Conservation (phyloP, 2,113 vertebrate species). For the Epinephelus moara region DNA sequence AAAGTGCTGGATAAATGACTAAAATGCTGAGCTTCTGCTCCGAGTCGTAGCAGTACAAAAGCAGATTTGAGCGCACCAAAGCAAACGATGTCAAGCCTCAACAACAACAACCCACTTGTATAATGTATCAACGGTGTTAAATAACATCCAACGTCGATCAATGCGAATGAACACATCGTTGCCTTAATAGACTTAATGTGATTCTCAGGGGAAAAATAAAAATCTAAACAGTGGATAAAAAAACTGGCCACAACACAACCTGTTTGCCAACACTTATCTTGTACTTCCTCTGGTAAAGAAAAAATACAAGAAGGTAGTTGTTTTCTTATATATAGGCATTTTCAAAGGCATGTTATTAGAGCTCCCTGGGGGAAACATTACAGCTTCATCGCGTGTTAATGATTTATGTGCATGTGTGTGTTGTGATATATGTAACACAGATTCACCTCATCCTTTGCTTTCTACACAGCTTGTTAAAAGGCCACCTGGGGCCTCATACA, state of each 20-base stretch:
- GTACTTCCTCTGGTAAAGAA: not conserved
- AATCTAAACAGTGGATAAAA: conserved; percentile 2
- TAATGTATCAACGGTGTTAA: not conserved
- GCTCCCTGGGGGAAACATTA: not conserved
- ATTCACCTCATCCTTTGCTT: not conserved
- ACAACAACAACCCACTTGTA: not conserved
- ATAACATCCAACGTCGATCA: not conserved
- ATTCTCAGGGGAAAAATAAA: not conserved
- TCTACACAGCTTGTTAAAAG: conserved; percentile 45
- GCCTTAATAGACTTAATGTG: not conserved
- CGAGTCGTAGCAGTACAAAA: not conserved
- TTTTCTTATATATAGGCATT: not conserved
- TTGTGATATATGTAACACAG: not conserved
- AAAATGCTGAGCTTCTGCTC: not conserved
- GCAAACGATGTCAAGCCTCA: not conserved
- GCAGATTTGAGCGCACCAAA: not conserved
- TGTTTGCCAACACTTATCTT: not conserved
- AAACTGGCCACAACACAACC: not conserved
- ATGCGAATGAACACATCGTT: not conserved
- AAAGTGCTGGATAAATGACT: not conserved
- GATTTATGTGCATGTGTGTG: not conserved
- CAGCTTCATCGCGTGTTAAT: not conserved
- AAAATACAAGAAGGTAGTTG: not conserved
- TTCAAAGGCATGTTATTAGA: not conserved
- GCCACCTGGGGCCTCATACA: conserved; percentile 1